phyloP scores from a whole-genome alignment of 2,888 invertebrate species.

The Hesperia comma region DNA sequence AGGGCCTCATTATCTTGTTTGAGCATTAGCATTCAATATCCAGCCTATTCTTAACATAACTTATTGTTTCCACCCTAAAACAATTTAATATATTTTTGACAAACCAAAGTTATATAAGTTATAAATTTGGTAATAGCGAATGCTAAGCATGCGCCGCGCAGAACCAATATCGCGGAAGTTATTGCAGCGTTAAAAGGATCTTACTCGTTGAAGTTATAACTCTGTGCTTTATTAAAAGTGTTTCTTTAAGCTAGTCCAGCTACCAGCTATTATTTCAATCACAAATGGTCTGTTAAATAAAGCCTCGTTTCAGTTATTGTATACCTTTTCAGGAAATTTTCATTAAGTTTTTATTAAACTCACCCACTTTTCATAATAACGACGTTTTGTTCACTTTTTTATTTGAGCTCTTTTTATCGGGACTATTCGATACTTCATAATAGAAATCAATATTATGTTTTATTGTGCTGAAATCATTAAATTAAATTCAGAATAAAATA shows the following conservation, averaged over 20 bases:
- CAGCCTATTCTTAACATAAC: too few relatives aligned
- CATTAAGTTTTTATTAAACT: constrained; percentile 21
- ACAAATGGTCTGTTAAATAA: constrained; percentile 27
- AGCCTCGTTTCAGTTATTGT: constrained; percentile 26
- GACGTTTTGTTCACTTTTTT: not conserved
- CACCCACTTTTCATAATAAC: not conserved
- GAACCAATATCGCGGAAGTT: constrained; percentile 45
- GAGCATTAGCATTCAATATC: too few relatives aligned
- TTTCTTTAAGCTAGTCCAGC: constrained; percentile 27
- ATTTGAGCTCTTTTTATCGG: not conserved
- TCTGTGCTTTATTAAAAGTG: constrained; percentile 30
- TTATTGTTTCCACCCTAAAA: too few relatives aligned
- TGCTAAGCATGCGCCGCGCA: constrained; percentile 43
- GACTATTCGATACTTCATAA: too few relatives aligned
- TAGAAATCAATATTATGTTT: too few relatives aligned
- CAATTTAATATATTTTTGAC: too few relatives aligned
- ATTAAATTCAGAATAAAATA: too few relatives aligned
- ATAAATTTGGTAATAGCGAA: constrained; percentile 35
- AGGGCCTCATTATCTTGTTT: too few relatives aligned
- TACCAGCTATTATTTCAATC: constrained; percentile 35
- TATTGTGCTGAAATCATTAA: too few relatives aligned
- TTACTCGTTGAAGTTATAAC: constrained; percentile 21
- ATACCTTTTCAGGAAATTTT: constrained; percentile 27
- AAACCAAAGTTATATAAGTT: too few relatives aligned
- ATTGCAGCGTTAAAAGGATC: constrained; percentile 40